Evolutionary conservation across 2,888 invertebrate species (phyloP).

Genomic region (Noctua pronuba): DNA sequence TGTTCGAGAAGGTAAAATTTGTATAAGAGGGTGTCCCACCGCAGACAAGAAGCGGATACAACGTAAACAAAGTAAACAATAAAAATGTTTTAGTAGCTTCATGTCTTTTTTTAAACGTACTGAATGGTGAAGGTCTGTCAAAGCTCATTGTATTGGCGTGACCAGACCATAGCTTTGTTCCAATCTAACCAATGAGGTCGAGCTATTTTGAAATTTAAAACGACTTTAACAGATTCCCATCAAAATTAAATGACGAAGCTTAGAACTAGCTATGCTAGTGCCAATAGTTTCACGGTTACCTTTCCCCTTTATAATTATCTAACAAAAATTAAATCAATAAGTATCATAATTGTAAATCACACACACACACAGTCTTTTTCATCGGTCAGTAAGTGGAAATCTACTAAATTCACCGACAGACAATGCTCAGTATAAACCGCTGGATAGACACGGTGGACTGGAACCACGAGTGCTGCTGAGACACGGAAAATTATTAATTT

Average conservation of each 20-base stretch:
- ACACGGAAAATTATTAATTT: no score
- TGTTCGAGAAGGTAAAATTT: slow-evolving; percentile 71
- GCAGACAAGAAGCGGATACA: slow-evolving; percentile 48
- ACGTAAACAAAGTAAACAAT: slow-evolving; percentile 15
- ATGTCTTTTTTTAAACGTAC: neutral
- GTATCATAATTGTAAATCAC: no score
- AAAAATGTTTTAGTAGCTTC: neutral
- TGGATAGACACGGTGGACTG: no score
- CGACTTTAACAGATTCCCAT: neutral
- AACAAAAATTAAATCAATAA: no score
- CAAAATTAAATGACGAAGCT: neutral
- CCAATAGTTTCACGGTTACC: neutral
- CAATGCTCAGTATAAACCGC: no score
- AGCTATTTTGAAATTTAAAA: neutral
- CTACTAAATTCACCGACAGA: no score
- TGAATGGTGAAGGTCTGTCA: neutral
- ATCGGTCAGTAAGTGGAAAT: no score
- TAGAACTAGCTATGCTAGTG: neutral
- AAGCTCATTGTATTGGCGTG: neutral
- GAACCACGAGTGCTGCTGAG: no score
- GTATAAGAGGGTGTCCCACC: slow-evolving; percentile 74
- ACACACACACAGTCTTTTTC: no score
- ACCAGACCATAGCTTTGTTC: neutral
- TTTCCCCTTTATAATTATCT: neutral
- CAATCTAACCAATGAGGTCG: neutral